These are phyloP conservation scores for Rhyacichthys aspro DNA, from an alignment of 2,797 vertebrate species.

Conservation along the genomic window DNA sequence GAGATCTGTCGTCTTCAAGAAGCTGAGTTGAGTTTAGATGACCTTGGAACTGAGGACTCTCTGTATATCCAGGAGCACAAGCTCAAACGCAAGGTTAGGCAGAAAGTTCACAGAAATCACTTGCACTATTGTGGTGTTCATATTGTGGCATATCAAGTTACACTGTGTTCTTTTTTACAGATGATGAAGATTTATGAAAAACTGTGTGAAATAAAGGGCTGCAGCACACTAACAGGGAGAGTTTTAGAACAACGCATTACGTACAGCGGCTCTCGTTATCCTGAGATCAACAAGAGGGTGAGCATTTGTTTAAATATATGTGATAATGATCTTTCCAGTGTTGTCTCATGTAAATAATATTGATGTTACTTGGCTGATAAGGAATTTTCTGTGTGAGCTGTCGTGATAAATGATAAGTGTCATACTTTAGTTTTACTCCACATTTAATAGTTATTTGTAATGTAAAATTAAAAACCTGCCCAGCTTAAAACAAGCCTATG, in stretches of 20 bases:
- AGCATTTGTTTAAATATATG: conserved; percentile 1
- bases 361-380: too few relatives aligned
- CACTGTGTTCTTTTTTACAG: conserved; percentile 46
- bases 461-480: too few relatives aligned
- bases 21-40: conserved; percentile 84
- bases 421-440: background rate
- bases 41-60: conserved; percentile 86
- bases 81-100: conserved; percentile 84
- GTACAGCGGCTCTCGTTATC: conserved; percentile 86
- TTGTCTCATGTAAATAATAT: too few relatives aligned
- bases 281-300: conserved; percentile 89
- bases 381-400: background rate
- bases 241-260: conserved; percentile 89
- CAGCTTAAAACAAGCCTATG: too few relatives aligned
- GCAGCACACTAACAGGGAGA: conserved; percentile 85
- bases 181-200: conserved; percentile 91
- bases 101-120: background rate
- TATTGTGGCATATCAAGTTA: background rate
- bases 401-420: background rate
- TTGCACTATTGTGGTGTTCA: background rate
- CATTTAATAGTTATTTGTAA: too few relatives aligned
- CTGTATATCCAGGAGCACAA: conserved; percentile 90
- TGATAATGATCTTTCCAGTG: too few relatives aligned
- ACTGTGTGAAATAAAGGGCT: conserved; percentile 89
- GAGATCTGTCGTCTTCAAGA: conserved; percentile 90